Evolutionary conservation across 2,797 vertebrate species (phyloP).

Genomic region (Phoebastria nigripes): DNA sequence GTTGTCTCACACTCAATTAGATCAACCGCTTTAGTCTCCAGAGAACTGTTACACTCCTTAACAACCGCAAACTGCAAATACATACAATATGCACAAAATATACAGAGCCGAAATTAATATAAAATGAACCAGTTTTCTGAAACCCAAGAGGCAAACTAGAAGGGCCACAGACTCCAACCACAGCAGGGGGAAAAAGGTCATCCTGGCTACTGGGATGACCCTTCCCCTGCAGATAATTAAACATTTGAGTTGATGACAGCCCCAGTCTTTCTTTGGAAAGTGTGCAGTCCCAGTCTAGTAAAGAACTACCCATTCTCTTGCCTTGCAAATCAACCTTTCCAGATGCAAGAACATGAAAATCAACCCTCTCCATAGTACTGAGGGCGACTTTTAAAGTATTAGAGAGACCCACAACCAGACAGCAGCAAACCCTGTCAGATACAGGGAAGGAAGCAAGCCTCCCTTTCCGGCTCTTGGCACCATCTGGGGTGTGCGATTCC

Average conservation of each 20-base stretch:
- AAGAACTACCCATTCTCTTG: not conserved
- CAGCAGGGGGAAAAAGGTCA: not conserved
- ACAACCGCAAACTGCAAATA: conserved; percentile 77
- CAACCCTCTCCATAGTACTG: not conserved
- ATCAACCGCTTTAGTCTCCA: conserved; percentile 36
- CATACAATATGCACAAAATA: conserved; percentile 6
- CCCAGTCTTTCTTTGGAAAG: not conserved
- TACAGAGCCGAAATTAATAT: not conserved
- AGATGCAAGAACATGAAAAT: not conserved
- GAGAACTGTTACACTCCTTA: conserved; percentile 60
- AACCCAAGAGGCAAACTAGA: not conserved
- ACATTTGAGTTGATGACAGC: not conserved
- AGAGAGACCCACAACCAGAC: not conserved
- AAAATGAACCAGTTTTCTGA: not conserved
- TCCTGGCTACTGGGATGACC: not conserved
- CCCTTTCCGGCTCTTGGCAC: not conserved
- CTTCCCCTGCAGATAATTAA: conserved; percentile 2
- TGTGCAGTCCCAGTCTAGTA: accelerated
- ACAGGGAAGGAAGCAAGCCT: not conserved
- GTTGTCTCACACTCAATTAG: conserved; percentile 60
- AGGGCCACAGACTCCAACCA: not conserved
- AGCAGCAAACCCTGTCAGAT: not conserved
- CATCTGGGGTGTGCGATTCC: not conserved
- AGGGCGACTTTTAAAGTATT: not conserved
- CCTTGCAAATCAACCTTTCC: not conserved